Conservation (phyloP, 2,797 vertebrate species). For the Pantherophis alleghaniensis region DNA sequence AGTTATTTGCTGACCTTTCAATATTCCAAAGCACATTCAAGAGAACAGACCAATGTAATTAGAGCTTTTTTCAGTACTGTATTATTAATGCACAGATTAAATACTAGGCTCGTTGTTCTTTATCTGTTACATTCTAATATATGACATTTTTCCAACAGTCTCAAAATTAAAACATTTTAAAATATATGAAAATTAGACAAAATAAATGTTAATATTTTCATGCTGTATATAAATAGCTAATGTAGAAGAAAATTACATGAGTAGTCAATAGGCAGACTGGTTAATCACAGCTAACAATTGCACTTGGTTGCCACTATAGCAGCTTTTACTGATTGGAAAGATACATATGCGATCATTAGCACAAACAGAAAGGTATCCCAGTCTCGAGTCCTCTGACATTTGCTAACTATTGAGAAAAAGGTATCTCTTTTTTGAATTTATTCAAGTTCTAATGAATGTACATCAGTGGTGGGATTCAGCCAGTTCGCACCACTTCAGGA, state of each 20-base stretch:
- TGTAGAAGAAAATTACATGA: not conserved
- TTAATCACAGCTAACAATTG: not conserved
- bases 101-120: not conserved
- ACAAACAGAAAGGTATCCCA: not conserved
- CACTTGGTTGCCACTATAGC: not conserved
- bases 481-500: too few species aligned
- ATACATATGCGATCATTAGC: not conserved
- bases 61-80: constrained; percentile 30
- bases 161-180: not conserved
- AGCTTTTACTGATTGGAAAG: not conserved
- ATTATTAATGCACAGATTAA: constrained; percentile 38
- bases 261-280: not conserved
- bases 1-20: constrained; percentile 47
- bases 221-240: not conserved
- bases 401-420: not conserved
- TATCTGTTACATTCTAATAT: constrained; percentile 16
- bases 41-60: constrained; percentile 36
- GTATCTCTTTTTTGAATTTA: not conserved
- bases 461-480: too few species aligned
- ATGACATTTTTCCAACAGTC: not conserved
- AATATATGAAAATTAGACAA: not conserved
- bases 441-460: not conserved
- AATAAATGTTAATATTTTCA: not conserved
- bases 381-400: not conserved
- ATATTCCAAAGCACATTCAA: constrained; percentile 49